phyloP scores from a whole-genome alignment of 2,113 vertebrate species.

The Brachyhypopomus occidentalis region DNA sequence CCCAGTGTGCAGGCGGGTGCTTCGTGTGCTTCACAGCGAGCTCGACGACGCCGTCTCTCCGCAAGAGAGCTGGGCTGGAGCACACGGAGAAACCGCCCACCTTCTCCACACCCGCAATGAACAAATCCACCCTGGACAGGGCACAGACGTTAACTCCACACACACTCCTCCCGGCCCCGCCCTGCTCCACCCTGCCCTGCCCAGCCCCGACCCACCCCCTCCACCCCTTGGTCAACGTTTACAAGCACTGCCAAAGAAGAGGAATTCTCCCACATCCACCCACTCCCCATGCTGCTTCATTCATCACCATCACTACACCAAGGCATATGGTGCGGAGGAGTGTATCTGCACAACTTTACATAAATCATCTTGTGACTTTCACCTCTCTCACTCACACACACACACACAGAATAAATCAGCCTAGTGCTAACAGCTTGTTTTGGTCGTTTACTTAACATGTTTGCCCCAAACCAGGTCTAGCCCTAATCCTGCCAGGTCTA shows the following conservation, averaged over 20 bases:
- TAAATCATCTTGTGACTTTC: constrained; percentile 50
- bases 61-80: constrained; percentile 85
- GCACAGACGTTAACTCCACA: background rate
- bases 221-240: background rate
- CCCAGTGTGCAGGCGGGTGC: constrained; percentile 90
- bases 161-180: too few relatives aligned
- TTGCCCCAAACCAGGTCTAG: too few relatives aligned
- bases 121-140: constrained; percentile 87
- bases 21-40: constrained; percentile 86
- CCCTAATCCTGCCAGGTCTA: too few relatives aligned
- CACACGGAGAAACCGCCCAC: constrained; percentile 96
- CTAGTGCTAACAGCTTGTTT: too few relatives aligned
- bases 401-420: background rate
- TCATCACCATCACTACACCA: constrained; percentile 48
- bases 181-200: background rate
- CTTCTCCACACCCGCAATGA: constrained; percentile 86
- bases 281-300: constrained; percentile 39
- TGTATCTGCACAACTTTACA: constrained; percentile 59
- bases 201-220: too few relatives aligned
- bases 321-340: constrained; percentile 45
- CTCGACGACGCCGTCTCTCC: constrained; percentile 84
- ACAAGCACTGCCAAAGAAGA: background rate
- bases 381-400: constrained; percentile 16
- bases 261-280: background rate
- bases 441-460: too few relatives aligned